These are phyloP conservation scores for Chromoteleia sp. DNA, from an alignment of 2,888 invertebrate genomes.

Conservation along the genomic window DNA sequence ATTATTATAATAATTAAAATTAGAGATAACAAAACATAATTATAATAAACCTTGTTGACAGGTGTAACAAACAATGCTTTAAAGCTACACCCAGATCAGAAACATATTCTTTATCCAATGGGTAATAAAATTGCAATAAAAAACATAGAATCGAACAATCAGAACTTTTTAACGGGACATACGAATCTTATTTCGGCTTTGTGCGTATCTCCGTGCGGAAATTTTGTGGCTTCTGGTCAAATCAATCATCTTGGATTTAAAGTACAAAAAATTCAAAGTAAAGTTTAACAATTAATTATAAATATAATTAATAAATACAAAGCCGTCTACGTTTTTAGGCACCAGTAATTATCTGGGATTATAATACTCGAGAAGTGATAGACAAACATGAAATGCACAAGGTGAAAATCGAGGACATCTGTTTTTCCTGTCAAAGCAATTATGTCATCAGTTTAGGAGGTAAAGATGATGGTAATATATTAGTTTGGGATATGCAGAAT, in stretches of 20 bases:
- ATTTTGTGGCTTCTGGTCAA: conserved; percentile 95
- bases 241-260: conserved; percentile 96
- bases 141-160: conserved; percentile 89
- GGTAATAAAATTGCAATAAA: conserved; percentile 92
- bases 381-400: conserved; percentile 93
- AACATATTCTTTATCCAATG: conserved; percentile 91
- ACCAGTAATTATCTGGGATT: conserved; percentile 95
- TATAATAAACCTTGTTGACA: conserved; percentile 4
- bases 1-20: neutral
- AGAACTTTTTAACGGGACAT: conserved; percentile 92
- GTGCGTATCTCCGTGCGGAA: conserved; percentile 91
- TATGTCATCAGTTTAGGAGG: conserved; percentile 95
- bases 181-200: conserved; percentile 92
- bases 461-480: conserved; percentile 94
- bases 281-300: neutral
- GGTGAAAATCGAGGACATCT: conserved; percentile 94
- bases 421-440: conserved; percentile 92
- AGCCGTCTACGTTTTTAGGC: conserved; percentile 84
- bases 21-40: neutral
- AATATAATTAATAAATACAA: too few relatives aligned
- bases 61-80: conserved; percentile 86
- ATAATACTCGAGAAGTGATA: conserved; percentile 87
- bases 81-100: conserved; percentile 89
- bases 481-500: conserved; percentile 92
- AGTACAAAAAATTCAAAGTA: conserved; percentile 82